Evolutionary conservation across 2,888 invertebrate species (phyloP).

Genomic region (Tinea trinotella): DNA sequence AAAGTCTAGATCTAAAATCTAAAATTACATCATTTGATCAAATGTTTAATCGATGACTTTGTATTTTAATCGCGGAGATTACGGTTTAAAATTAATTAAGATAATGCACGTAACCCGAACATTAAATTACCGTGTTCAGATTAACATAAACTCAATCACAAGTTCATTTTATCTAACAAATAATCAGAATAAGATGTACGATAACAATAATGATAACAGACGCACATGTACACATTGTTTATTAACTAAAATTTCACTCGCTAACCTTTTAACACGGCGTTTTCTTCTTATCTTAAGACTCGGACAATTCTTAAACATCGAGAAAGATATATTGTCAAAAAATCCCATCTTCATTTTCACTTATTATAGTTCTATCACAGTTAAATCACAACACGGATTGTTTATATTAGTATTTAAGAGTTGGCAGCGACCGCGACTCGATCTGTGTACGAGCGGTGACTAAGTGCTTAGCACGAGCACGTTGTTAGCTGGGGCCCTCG

Average conservation of each 20-base stretch:
- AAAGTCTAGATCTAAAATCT: no score
- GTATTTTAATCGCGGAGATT: no score
- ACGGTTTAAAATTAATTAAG: no score
- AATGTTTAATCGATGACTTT: no score
- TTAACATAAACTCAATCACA: no score
- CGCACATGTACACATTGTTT: constrained; percentile 2
- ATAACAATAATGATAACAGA: constrained; percentile 15
- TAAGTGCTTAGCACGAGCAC: constrained; percentile 37
- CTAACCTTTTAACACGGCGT: constrained; percentile 35
- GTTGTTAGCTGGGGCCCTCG: background rate
- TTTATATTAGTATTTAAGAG: constrained; percentile 15
- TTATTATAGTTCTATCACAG: constrained; percentile 24
- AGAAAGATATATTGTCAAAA: constrained; percentile 45
- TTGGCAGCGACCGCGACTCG: constrained; percentile 28
- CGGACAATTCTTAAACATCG: constrained; percentile 60
- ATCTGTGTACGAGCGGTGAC: constrained; percentile 45
- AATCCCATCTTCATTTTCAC: constrained; percentile 27
- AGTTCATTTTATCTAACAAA: background rate
- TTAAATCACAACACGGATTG: constrained; percentile 21
- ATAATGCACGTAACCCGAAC: no score
- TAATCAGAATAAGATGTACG: background rate
- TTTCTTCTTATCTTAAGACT: constrained; percentile 46
- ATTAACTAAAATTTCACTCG: background rate
- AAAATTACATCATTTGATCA: no score
- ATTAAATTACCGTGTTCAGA: no score